Base-by-base conservation (phyloP, 2,888 invertebrate species). In the Geotrupes spiniger region DNA sequence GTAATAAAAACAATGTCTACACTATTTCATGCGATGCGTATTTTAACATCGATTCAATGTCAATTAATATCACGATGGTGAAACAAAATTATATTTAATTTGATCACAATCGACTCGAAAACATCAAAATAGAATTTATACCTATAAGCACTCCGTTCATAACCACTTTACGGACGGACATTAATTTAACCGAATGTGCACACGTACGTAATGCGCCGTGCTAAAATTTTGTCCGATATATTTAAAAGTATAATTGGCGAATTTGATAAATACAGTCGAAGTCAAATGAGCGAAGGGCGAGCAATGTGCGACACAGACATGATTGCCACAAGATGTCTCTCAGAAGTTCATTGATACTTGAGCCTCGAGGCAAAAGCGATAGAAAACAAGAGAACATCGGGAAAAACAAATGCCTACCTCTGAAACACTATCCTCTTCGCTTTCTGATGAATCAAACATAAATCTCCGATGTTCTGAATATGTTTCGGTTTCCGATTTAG, bases 361-460 rank as follows among this genome's bases (percentile, higher is more conserved):
- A 69, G 68, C 67, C 70, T 69, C 65, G 65, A 65, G 68, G 69
- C 67, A 58, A 59, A 63, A 55, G 58, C 41, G 59, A 60, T 57
- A 56, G 56, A 60, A 63, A 63, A 63, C 61, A 64, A 62, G 59
- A 52, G 60, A 65, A 57, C 52, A 58, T 56, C 54, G 52, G 56
- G 60, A 47, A 57, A 64, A 62, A 59, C 57, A 56, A 59, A 58
- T 54, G 51, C 77, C 83, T 85, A 94, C 93, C 91, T 93, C 93
- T 70, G 92, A 93, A 74, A 91, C 91, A 78, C 93, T 93, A 76
- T 93, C 94, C 78, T 93, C 93, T 76, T 94, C 94, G 76, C 92
- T 93, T 80, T 92, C 93, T 70, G 93, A 93, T 75, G 92, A 85
- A 81, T 92, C 92, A 76, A 90, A 88, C 81, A 91, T 90, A 82